phyloP scores from a whole-genome alignment of 2,888 invertebrate species.

The Marasmarcha lunaedactyla region DNA sequence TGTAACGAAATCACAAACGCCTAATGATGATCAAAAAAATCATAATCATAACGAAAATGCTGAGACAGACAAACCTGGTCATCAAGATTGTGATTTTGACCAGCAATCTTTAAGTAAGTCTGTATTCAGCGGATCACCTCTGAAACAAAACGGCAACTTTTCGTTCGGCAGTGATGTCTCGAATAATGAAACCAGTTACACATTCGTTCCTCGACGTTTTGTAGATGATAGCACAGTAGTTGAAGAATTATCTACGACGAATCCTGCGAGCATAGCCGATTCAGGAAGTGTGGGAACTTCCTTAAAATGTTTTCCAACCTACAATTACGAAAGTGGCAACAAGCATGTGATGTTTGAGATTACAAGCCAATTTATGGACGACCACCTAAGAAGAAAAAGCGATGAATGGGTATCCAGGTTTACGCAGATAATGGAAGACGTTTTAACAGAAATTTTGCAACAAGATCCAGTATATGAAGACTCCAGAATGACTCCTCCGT shows the following conservation, averaged over 20 bases:
- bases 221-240: neutral
- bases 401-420: slow-evolving; percentile 53
- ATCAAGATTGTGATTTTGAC: too few relatives aligned
- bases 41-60: too few relatives aligned
- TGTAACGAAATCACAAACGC: neutral
- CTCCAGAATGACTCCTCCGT: slow-evolving; percentile 32
- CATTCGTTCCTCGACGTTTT: neutral
- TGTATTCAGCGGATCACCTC: too few relatives aligned
- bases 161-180: neutral
- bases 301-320: slow-evolving; percentile 9
- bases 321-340: too few relatives aligned
- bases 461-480: slow-evolving; percentile 23
- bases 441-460: slow-evolving; percentile 33
- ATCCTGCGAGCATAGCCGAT: slow-evolving; percentile 23
- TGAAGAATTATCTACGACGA: slow-evolving; percentile 28
- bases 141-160: neutral
- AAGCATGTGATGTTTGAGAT: slow-evolving; percentile 34
- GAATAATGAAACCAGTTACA: neutral
- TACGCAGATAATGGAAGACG: slow-evolving; percentile 54
- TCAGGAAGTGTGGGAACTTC: slow-evolving; percentile 14
- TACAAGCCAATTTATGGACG: slow-evolving; percentile 29
- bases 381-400: slow-evolving; percentile 29
- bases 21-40: too few relatives aligned
- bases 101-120: too few relatives aligned
- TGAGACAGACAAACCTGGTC: neutral